A percentile compares a stretch with the other conserved stretches of the same genome.
Evolutionary conservation across 2,113 vertebrate species (phyloP).

Genomic region (Australoheros scitulus): DNA sequence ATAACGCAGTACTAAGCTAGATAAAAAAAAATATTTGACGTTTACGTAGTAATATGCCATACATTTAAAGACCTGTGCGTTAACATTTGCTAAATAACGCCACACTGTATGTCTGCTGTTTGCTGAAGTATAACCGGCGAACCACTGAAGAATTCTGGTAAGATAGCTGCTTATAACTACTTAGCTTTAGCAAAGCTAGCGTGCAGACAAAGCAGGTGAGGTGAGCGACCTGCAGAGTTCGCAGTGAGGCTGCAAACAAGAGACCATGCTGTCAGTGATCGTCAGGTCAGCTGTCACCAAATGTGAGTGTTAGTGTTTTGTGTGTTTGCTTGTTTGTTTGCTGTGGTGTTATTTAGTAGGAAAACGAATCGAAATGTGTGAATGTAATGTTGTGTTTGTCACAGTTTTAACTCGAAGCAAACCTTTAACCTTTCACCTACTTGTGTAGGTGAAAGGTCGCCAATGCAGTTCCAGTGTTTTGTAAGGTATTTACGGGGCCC

Average conservation of each 20-base stretch:
- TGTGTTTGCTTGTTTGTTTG: not conserved
- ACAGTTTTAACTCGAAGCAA: not conserved
- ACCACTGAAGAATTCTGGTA: not conserved
- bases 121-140: not conserved
- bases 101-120: not conserved
- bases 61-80: not conserved
- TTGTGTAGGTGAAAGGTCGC: slow-evolving; percentile 37
- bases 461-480: not conserved
- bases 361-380: rapidly evolving
- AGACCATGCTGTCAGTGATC: slow-evolving; percentile 38
- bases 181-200: not conserved
- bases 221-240: not conserved
- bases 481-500: too few species aligned
- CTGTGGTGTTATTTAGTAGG: not conserved
- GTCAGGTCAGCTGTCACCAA: slow-evolving; percentile 31
- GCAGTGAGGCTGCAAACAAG: not conserved
- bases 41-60: rapidly evolving
- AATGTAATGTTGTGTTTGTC: not conserved
- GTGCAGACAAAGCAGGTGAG: not conserved
- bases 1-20: not conserved
- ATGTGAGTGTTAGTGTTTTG: slow-evolving; percentile 40
- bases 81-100: not conserved
- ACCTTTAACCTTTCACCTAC: too few species aligned
- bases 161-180: not conserved
- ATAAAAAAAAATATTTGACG: not conserved